Conservation (phyloP, 2,888 invertebrate species). For the Hirtodrosophila histrioides region DNA sequence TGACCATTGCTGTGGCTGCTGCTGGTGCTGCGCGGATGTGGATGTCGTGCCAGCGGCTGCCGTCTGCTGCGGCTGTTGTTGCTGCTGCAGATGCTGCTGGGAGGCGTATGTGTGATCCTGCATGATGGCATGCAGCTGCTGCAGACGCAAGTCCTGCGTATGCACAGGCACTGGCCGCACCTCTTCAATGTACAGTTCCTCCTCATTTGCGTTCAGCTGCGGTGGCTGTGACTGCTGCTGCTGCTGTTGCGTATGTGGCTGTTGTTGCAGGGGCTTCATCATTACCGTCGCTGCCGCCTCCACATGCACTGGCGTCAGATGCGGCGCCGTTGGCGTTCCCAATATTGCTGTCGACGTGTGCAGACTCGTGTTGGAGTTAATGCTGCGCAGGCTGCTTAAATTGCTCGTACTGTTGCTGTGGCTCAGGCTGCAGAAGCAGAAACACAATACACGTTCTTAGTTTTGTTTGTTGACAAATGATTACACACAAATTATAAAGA, state of each 20-base stretch:
- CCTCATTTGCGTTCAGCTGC: constrained; percentile 70
- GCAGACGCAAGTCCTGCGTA: constrained; percentile 81
- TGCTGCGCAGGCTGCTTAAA: constrained; percentile 46
- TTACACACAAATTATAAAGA: constrained; percentile 5
- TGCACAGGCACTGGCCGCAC: constrained; percentile 82
- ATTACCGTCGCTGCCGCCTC: constrained; percentile 26
- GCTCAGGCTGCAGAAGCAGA: constrained; percentile 37
- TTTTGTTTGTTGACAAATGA: constrained; percentile 9
- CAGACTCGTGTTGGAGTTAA: constrained; percentile 29
- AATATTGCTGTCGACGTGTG: constrained; percentile 29
- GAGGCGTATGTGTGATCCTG: constrained; percentile 84
- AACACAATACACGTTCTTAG: neutral
- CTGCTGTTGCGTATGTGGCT: constrained; percentile 16
- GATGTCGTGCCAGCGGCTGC: constrained; percentile 23
- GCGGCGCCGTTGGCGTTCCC: constrained; percentile 32
- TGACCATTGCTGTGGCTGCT: constrained; percentile 76
- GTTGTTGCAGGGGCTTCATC: constrained; percentile 38
- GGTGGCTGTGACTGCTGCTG: constrained; percentile 17
- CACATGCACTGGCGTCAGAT: constrained; percentile 46
- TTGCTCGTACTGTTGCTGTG: constrained; percentile 61
- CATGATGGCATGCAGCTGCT: constrained; percentile 82
- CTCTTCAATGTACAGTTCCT: constrained; percentile 84
- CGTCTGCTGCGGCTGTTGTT: constrained; percentile 41
- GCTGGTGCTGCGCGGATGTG: constrained; percentile 39
- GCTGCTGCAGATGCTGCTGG: constrained; percentile 56